Conservation (phyloP, 2,888 invertebrate genomes). For the Idaea dimidiata region DNA sequence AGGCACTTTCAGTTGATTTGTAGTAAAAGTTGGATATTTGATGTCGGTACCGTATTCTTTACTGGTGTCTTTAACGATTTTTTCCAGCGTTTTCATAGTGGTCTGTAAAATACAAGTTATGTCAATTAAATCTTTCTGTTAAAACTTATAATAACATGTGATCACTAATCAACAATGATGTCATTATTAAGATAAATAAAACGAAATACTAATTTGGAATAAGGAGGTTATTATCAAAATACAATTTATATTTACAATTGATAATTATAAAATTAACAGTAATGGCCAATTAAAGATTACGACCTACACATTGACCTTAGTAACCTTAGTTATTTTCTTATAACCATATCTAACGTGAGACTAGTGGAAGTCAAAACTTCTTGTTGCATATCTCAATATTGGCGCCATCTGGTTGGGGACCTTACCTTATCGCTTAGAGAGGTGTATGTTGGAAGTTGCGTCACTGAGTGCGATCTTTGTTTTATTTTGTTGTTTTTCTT, state of each 20-base stretch:
- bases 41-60: slow-evolving; percentile 47
- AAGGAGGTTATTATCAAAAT: background rate
- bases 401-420: background rate
- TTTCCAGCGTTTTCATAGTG: slow-evolving; percentile 83
- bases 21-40: slow-evolving; percentile 50
- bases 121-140: no score
- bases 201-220: background rate
- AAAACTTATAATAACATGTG: background rate
- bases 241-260: background rate
- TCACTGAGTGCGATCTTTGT: slow-evolving; percentile 80
- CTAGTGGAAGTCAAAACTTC: slow-evolving; percentile 10
- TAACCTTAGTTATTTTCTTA: background rate
- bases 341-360: background rate
- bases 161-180: no score
- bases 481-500: slow-evolving; percentile 42
- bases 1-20: slow-evolving; percentile 30
- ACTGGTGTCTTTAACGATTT: slow-evolving; percentile 58
- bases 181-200: background rate
- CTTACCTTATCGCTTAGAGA: slow-evolving; percentile 84
- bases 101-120: slow-evolving; percentile 66
- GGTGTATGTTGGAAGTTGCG: slow-evolving; percentile 88
- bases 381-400: slow-evolving; percentile 6
- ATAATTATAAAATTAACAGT: slow-evolving; percentile 3
- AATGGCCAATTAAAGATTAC: slow-evolving; percentile 1
- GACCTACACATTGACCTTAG: background rate